Percentiles rank a stretch among this genome's conserved stretches.
Evolutionary conservation across 2,797 vertebrate species (phyloP).

Genomic region (Florisuga fusca): DNA sequence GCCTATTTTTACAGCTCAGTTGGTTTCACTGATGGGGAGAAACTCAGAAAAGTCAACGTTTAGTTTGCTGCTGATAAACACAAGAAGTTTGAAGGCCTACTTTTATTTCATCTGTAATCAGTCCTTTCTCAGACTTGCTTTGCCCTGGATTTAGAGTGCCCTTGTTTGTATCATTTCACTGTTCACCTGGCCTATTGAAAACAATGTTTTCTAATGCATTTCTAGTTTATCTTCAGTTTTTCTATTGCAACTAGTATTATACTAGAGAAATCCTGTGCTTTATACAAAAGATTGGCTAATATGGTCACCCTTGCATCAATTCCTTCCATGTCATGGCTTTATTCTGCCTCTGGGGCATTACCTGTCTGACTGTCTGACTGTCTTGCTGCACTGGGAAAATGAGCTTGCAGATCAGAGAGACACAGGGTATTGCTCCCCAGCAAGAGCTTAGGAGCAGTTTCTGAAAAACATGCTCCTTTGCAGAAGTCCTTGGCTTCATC

Average conservation of each 20-base stretch:
- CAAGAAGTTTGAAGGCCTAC: not conserved
- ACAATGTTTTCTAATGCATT: not conserved
- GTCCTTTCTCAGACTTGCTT: not conserved
- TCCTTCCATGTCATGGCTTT: not conserved
- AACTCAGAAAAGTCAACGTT: not conserved
- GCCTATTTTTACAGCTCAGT: not conserved
- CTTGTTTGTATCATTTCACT: not conserved
- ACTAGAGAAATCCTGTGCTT: not conserved
- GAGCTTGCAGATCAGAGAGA: not conserved
- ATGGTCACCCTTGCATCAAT: accelerated
- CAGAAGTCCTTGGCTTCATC: conserved; percentile 12
- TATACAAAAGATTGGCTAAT: not conserved
- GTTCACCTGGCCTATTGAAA: not conserved
- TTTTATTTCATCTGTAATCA: not conserved
- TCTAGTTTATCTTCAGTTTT: not conserved
- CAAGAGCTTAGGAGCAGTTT: not conserved
- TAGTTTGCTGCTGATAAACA: not conserved
- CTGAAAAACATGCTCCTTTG: not conserved
- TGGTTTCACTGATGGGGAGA: not conserved
- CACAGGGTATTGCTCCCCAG: not conserved
- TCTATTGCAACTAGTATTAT: not conserved
- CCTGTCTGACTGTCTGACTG: not conserved
- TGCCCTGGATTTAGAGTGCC: not conserved
- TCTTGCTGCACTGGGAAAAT: not conserved
- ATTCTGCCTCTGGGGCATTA: not conserved